These are phyloP conservation scores for Brienomyrus longianalis DNA, from an alignment of 2,113 vertebrate species.

Conservation along the genomic window DNA sequence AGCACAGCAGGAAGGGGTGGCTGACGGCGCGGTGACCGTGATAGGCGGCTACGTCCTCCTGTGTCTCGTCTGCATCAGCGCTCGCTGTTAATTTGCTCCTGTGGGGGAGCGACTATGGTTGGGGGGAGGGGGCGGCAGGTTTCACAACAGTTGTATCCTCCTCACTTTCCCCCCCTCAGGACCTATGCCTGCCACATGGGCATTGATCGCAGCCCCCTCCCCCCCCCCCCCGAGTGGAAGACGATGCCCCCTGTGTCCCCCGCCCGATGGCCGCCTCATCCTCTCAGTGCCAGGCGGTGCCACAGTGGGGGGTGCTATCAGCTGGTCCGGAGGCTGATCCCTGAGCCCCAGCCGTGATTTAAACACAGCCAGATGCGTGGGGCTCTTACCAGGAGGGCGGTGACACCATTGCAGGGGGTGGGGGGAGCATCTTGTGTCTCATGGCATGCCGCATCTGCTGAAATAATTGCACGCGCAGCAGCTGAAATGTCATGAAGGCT, in stretches of 20 bases:
- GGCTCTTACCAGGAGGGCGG: constrained; percentile 13
- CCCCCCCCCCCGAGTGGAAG: no score
- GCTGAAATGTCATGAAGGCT: constrained; percentile 21
- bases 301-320: background rate
- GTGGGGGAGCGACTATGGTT: background rate
- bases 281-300: background rate
- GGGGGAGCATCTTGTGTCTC: constrained; percentile 18
- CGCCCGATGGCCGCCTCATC: background rate
- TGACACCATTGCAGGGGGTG: background rate
- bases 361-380: constrained; percentile 11
- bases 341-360: constrained; percentile 13
- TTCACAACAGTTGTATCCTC: background rate
- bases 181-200: background rate
- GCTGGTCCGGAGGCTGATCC: background rate
- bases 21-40: background rate
- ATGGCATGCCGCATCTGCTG: constrained; percentile 14
- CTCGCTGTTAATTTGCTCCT: background rate
- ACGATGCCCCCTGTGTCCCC: background rate
- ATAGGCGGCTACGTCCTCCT: background rate
- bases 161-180: background rate
- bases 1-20: background rate
- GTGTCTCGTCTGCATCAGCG: background rate
- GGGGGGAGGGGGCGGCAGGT: background rate
- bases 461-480: constrained; percentile 22
- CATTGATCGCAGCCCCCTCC: no score